These are phyloP conservation scores for Dermatophagoides farinae DNA, from an alignment of 1,140 invertebrate species.

Conservation along the genomic window DNA sequence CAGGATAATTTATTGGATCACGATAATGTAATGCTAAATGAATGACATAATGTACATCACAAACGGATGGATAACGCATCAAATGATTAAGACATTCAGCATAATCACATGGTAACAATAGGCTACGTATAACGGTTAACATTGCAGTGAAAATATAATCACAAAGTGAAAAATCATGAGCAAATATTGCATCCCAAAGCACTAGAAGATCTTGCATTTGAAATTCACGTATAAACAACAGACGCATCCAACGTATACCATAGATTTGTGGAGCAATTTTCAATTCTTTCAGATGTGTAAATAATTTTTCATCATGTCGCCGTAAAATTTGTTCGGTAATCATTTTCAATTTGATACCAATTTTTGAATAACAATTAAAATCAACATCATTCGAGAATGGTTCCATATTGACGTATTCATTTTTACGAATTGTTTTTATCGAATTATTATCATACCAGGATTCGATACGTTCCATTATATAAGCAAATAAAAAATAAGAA, in stretches of 20 bases:
- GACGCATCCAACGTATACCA: constrained; percentile 56
- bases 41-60: constrained; percentile 40
- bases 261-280: constrained; percentile 56
- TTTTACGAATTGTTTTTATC: not conserved
- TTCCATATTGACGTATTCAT: constrained; percentile 11
- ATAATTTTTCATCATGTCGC: constrained; percentile 40
- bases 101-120: constrained; percentile 39
- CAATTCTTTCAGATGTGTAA: constrained; percentile 40
- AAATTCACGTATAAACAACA: constrained; percentile 59
- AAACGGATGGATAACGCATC: constrained; percentile 42
- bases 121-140: constrained; percentile 43
- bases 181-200: constrained; percentile 59
- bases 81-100: constrained; percentile 37
- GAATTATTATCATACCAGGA: constrained; percentile 35
- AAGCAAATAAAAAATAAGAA: constrained; percentile 36
- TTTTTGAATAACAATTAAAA: constrained; percentile 14
- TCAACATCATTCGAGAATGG: constrained; percentile 17
- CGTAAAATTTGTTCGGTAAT: constrained; percentile 45
- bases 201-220: constrained; percentile 45
- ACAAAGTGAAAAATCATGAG: constrained; percentile 46
- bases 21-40: constrained; percentile 39
- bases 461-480: constrained; percentile 47
- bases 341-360: constrained; percentile 40
- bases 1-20: constrained; percentile 25
- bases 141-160: constrained; percentile 55